phyloP scores from a whole-genome alignment of 2,888 invertebrate genomes.

The Acanthacorydalis orientalis region DNA sequence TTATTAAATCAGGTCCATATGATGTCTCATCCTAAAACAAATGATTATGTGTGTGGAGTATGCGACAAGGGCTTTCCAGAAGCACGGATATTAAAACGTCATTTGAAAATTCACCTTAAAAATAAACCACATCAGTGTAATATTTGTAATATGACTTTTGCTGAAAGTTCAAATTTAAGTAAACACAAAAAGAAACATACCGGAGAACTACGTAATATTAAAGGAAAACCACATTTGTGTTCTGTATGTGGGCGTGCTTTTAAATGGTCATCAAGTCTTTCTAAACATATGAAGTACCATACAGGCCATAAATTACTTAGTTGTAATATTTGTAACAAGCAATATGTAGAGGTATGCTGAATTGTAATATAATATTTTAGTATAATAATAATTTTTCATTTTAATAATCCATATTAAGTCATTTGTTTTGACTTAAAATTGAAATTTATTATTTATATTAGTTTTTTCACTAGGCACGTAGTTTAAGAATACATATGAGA shows the following conservation, averaged over 20 bases:
- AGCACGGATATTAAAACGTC: conserved; percentile 26
- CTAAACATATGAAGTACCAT: conserved; percentile 33
- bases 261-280: conserved; percentile 32
- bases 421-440: background rate
- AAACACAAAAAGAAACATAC: conserved; percentile 33
- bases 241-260: conserved; percentile 30
- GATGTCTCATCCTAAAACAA: conserved; percentile 26
- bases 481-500: conserved; percentile 25
- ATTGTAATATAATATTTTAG: background rate
- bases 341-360: conserved; percentile 26
- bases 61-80: conserved; percentile 28
- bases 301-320: conserved; percentile 29
- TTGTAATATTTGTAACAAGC: conserved; percentile 28
- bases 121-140: conserved; percentile 30
- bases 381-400: background rate
- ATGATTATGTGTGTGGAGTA: conserved; percentile 21
- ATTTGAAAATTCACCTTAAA: conserved; percentile 28
- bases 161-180: conserved; percentile 30
- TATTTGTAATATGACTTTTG: conserved; percentile 30
- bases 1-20: conserved; percentile 20
- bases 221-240: conserved; percentile 27
- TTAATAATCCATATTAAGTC: background rate
- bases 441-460: conserved; percentile 2
- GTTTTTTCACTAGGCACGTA: conserved; percentile 20
- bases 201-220: conserved; percentile 28